Conservation (phyloP, 2,797 vertebrate species). For the Vireo griseus region DNA sequence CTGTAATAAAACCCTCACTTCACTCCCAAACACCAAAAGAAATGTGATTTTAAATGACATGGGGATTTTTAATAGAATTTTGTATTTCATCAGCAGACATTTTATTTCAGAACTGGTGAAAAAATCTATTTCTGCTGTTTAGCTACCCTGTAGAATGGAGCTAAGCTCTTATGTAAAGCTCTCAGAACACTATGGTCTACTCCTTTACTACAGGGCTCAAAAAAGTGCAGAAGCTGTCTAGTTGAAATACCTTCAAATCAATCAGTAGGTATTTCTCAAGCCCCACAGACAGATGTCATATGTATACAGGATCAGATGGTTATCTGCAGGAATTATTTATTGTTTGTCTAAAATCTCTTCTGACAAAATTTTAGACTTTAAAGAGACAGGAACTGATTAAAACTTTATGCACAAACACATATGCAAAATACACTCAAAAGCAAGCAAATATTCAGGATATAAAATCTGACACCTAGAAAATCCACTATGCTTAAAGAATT, state of each 20-base stretch:
- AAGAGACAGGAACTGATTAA: not conserved
- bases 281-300: not conserved
- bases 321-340: not conserved
- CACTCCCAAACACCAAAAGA: not conserved
- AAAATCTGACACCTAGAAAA: not conserved
- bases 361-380: not conserved
- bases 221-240: not conserved
- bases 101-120: not conserved
- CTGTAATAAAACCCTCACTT: not conserved
- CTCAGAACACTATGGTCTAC: not conserved
- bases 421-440: not conserved
- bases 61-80: not conserved
- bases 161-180: not conserved
- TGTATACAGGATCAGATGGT: not conserved
- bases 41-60: not conserved
- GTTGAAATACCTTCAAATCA: not conserved
- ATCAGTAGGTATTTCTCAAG: not conserved
- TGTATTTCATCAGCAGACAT: fast-evolving
- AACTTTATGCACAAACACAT: not conserved
- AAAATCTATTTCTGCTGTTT: not conserved
- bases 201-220: not conserved
- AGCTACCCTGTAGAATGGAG: not conserved
- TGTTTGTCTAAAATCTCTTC: not conserved
- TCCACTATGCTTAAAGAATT: not conserved
- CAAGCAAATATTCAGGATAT: not conserved